Evolutionary conservation across 2,888 invertebrate genomes (phyloP).

Genomic region (Tinea trinotella): DNA sequence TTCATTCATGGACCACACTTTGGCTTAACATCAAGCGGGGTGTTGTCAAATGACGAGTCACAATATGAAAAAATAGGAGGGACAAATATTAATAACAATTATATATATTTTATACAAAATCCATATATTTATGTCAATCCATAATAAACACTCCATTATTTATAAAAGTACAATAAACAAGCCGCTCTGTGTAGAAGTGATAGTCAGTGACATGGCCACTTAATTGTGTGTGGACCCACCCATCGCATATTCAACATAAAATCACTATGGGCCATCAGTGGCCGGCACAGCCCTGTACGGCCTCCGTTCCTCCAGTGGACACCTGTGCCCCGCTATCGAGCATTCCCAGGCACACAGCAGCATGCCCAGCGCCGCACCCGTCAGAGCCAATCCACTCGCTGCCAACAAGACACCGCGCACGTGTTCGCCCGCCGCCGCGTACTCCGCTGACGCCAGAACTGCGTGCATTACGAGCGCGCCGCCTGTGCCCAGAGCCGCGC

Average conservation of each 20-base stretch:
- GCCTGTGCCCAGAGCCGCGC: constrained; percentile 36
- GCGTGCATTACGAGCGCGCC: constrained; percentile 38
- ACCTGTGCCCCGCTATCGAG: neutral
- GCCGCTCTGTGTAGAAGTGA: neutral
- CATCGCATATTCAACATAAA: neutral
- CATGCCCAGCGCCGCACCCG: neutral
- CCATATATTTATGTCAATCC: neutral
- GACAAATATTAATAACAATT: too few species aligned
- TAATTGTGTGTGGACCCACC: neutral
- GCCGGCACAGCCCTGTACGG: neutral
- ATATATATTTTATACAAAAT: too few species aligned
- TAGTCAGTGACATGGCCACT: neutral
- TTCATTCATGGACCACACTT: too few species aligned
- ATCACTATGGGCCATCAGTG: neutral
- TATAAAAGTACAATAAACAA: neutral
- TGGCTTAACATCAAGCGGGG: too few species aligned
- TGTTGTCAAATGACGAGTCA: too few species aligned
- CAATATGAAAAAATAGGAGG: too few species aligned
- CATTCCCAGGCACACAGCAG: neutral
- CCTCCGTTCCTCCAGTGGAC: neutral
- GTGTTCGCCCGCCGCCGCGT: constrained; percentile 22
- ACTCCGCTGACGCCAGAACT: constrained; percentile 25
- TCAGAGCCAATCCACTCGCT: neutral
- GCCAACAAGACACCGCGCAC: constrained; percentile 20
- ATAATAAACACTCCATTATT: neutral